Conservation (phyloP, 92 coral and sea anemone genomes). For the Porites rus region DNA sequence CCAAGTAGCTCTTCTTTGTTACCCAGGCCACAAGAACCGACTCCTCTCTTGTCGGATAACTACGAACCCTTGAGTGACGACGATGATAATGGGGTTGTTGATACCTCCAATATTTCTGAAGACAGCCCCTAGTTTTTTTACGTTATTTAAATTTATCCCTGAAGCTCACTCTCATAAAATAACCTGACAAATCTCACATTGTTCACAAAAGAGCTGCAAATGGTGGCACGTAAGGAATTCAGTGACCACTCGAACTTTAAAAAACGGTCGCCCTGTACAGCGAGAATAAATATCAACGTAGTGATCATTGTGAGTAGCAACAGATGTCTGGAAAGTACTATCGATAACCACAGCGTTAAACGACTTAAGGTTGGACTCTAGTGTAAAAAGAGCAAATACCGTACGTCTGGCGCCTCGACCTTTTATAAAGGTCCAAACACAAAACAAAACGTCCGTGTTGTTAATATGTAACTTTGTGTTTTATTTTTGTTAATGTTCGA, state of each 20-base stretch:
- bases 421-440: not conserved
- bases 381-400: not conserved
- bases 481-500: not conserved
- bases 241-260: too few species aligned
- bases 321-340: too few species aligned
- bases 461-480: constrained; percentile 23
- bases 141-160: not conserved
- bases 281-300: too few species aligned
- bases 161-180: too few species aligned
- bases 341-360: too few species aligned
- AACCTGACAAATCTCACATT: too few species aligned
- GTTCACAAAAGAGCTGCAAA: too few species aligned
- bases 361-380: not conserved
- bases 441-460: constrained; percentile 2
- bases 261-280: too few species aligned
- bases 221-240: too few species aligned
- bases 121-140: not conserved
- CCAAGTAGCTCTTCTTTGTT: constrained; percentile 81
- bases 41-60: constrained; percentile 87
- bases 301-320: too few species aligned
- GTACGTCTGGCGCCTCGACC: not conserved
- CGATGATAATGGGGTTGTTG: constrained; percentile 56
- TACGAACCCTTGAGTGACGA: constrained; percentile 99
- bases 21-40: constrained; percentile 84
- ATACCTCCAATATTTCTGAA: constrained; percentile 1